phyloP scores from a whole-genome alignment of 2,888 invertebrate genomes.

The Tholera decimalis region DNA sequence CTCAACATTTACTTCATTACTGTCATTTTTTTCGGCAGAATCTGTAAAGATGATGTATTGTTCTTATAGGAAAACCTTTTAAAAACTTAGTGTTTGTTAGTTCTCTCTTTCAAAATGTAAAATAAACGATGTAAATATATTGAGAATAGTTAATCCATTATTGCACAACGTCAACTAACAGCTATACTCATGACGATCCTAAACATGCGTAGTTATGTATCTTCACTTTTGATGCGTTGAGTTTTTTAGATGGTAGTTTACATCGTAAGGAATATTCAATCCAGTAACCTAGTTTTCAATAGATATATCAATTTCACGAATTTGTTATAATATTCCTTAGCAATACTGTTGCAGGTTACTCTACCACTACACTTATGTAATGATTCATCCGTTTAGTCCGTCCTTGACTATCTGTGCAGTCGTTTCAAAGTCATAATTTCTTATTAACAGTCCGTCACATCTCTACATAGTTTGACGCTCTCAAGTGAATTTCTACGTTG shows the following conservation, averaged over 20 bases:
- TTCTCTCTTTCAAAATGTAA: not conserved
- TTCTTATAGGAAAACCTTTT: constrained; percentile 20
- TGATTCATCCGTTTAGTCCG: constrained; percentile 32
- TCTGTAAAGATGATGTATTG: constrained; percentile 73
- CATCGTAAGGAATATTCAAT: constrained; percentile 9
- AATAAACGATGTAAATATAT: not conserved
- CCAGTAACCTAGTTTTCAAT: constrained; percentile 27
- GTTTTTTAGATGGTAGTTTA: constrained; percentile 9
- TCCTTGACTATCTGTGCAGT: constrained; percentile 44
- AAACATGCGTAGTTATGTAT: constrained; percentile 14
- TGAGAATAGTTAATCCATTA: not conserved
- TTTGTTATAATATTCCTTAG: constrained; percentile 32
- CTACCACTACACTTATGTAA: constrained; percentile 39
- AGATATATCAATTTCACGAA: constrained; percentile 33
- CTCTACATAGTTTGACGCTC: constrained; percentile 61
- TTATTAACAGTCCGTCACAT: constrained; percentile 60
- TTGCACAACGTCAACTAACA: not conserved
- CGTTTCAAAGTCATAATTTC: constrained; percentile 58
- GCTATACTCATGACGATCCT: not conserved
- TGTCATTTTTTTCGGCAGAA: constrained; percentile 89
- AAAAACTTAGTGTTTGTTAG: not conserved
- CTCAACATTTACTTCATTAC: constrained; percentile 88
- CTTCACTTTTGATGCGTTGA: not conserved
- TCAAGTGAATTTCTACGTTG: constrained; percentile 63
- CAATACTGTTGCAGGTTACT: constrained; percentile 24